A percentile compares a stretch with the other conserved stretches of the same genome.
These are phyloP conservation scores for Seladonia tumulorum DNA, from an alignment of 2,888 invertebrate species.

Conservation along the genomic window DNA sequence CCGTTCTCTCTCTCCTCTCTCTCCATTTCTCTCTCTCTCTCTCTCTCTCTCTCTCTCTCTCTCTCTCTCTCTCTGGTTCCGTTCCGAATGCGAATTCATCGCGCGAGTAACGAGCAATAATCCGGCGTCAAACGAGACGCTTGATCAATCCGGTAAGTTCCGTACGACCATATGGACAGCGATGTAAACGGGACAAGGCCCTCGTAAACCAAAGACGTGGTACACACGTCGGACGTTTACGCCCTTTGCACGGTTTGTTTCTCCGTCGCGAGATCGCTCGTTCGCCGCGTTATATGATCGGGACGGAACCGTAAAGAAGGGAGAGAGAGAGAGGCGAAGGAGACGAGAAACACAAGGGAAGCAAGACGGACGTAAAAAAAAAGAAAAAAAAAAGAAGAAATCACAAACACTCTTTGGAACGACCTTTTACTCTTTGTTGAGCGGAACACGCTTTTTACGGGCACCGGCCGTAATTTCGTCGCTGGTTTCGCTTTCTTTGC, in stretches of 20 bases:
- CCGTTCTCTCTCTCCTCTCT: neutral
- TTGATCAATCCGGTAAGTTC: slow-evolving; percentile 4
- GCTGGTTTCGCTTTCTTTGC: neutral
- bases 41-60: neutral
- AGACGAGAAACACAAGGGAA: neutral
- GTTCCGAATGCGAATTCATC: neutral
- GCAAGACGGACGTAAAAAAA: slow-evolving; percentile 18
- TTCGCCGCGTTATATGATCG: slow-evolving; percentile 31
- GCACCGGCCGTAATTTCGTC: neutral
- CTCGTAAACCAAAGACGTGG: slow-evolving; percentile 53
- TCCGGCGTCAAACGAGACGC: neutral
- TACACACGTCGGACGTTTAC: slow-evolving; percentile 47
- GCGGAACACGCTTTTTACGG: neutral
- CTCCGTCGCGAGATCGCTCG: slow-evolving; percentile 27
- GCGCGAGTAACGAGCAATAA: slow-evolving; percentile 13
- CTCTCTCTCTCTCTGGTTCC: neutral
- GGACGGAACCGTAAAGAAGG: slow-evolving; percentile 35
- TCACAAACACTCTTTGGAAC: slow-evolving; percentile 3
- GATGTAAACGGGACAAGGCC: slow-evolving; percentile 31
- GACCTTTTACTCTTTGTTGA: neutral
- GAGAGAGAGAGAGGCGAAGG: neutral
- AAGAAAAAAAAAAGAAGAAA: neutral
- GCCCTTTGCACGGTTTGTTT: slow-evolving; percentile 51
- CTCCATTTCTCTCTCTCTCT: neutral
- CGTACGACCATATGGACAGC: neutral